A percentile compares a stretch with the other conserved stretches of the same genome.
Conservation (phyloP, 2,888 invertebrate species). For the Drosophila colorata region DNA sequence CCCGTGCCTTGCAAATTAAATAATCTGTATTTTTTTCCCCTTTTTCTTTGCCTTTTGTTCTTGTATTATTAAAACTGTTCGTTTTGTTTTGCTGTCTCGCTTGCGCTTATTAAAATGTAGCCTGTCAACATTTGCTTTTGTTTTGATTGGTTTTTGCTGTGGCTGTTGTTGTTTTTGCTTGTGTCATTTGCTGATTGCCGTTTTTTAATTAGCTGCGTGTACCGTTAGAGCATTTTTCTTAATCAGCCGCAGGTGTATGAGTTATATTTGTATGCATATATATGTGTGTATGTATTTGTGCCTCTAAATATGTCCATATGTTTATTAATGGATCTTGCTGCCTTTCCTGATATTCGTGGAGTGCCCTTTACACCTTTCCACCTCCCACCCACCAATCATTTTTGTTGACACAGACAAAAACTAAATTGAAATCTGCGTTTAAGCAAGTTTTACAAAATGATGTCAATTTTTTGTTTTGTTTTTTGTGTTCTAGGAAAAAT, state of each 20-base stretch:
- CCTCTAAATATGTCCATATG: neutral
- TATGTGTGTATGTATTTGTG: neutral
- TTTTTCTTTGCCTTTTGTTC: neutral
- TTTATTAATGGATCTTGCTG: constrained; percentile 14
- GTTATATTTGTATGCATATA: neutral
- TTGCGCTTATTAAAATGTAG: constrained; percentile 39
- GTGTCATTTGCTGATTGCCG: constrained; percentile 56
- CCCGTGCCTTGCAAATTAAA: constrained; percentile 41
- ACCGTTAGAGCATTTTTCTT: constrained; percentile 26
- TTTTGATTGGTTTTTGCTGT: constrained; percentile 30
- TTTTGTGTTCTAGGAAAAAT: constrained; percentile 33
- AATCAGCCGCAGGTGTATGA: constrained; percentile 24
- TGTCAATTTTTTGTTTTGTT: constrained; percentile 17
- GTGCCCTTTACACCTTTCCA: neutral
- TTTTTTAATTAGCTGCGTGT: constrained; percentile 50
- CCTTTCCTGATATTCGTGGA: constrained; percentile 25
- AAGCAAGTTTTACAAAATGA: constrained; percentile 16
- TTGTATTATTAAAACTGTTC: constrained; percentile 4
- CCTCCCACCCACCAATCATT: neutral
- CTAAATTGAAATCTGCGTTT: constrained; percentile 5
- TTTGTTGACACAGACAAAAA: constrained; percentile 9
- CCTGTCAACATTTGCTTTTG: constrained; percentile 30
- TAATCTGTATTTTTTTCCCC: constrained; percentile 5
- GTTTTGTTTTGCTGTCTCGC: constrained; percentile 4
- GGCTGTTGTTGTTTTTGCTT: constrained; percentile 14